phyloP scores from a whole-genome alignment of 2,888 invertebrate genomes.

The Ypsolopha scabrella region DNA sequence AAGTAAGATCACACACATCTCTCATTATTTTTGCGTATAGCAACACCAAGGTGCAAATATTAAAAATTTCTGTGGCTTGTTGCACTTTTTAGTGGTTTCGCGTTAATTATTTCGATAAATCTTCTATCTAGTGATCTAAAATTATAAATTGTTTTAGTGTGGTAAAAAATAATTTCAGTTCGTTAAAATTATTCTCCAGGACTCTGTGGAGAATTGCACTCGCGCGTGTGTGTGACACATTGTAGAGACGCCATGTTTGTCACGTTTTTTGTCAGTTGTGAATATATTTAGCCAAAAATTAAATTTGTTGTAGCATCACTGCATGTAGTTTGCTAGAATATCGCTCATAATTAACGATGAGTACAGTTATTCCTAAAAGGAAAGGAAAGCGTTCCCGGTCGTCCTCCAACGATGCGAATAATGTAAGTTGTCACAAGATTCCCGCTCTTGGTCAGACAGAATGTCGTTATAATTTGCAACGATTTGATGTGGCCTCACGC shows the following conservation, averaged over 20 bases:
- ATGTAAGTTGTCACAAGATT: conserved; percentile 44
- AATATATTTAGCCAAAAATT: conserved; percentile 34
- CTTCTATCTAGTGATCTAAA: not conserved
- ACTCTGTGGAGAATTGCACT: not conserved
- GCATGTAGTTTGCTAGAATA: conserved; percentile 12
- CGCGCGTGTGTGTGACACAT: conserved; percentile 23
- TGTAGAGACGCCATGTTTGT: conserved; percentile 59
- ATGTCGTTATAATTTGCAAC: conserved; percentile 21
- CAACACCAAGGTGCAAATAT: not conserved
- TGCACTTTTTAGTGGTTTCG: not conserved
- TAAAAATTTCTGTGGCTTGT: not conserved
- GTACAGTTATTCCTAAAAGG: conserved; percentile 29
- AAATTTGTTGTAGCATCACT: conserved; percentile 14
- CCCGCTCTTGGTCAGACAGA: conserved; percentile 37
- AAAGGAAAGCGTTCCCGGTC: conserved; percentile 35
- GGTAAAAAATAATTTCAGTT: not conserved
- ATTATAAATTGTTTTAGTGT: not conserved
- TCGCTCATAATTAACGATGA: conserved; percentile 29
- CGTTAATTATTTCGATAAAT: not conserved
- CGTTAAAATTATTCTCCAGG: not conserved
- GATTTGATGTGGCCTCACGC: conserved; percentile 33
- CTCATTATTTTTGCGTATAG: no score
- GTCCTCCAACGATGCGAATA: conserved; percentile 31
- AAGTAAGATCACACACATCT: no score
- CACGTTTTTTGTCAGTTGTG: conserved; percentile 58